Evolutionary conservation across 2,113 vertebrate species (phyloP).

Genomic region (Myotis brandtii): DNA sequence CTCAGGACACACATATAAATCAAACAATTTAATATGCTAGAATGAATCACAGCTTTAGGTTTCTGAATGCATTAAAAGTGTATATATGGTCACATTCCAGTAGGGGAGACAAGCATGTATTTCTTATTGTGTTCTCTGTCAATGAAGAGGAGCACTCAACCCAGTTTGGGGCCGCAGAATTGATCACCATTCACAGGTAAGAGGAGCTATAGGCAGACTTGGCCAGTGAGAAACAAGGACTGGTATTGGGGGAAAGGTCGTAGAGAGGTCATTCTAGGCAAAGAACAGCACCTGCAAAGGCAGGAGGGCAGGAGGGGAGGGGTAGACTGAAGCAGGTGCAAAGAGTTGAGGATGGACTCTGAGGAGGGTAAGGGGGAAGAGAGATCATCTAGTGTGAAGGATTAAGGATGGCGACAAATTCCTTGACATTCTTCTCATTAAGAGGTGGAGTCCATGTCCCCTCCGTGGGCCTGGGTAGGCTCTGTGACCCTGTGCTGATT

Average conservation of each 20-base stretch:
- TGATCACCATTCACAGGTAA: not conserved
- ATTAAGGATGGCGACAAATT: not conserved
- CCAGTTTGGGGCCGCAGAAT: not conserved
- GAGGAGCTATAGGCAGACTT: not conserved
- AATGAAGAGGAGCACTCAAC: not conserved
- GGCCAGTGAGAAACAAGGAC: not conserved
- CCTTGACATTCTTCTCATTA: not conserved
- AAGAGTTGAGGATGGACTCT: not conserved
- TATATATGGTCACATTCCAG: not conserved
- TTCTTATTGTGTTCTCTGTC: not conserved
- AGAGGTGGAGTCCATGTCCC: not conserved
- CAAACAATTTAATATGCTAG: conserved; percentile 17
- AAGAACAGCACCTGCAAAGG: not conserved
- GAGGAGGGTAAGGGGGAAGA: not conserved
- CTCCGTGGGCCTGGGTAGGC: not conserved
- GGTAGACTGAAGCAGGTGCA: not conserved
- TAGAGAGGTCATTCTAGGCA: not conserved
- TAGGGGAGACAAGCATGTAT: not conserved
- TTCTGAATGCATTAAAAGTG: not conserved
- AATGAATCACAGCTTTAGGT: conserved; percentile 1
- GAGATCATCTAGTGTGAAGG: not conserved
- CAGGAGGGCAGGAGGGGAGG: fast-evolving
- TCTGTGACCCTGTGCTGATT: not conserved
- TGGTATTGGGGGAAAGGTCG: not conserved
- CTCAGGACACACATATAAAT: not conserved